A percentile compares a stretch with the other conserved stretches of the same genome.
phyloP scores from a whole-genome alignment of 2,113 vertebrate species.

The Urocynchramus pylzowi region DNA sequence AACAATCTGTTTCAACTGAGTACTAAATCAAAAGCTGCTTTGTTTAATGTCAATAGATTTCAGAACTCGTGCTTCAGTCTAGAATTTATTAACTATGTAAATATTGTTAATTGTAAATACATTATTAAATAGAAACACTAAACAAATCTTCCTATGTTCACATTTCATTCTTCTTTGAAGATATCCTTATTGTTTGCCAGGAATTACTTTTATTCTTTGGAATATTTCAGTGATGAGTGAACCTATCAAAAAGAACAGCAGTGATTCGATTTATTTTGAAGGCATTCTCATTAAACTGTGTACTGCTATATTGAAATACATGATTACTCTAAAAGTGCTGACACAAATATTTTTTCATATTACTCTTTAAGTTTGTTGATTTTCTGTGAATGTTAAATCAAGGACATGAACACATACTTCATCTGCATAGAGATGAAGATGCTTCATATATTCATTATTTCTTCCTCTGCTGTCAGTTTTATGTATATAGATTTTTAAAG shows the following conservation, averaged over 20 bases:
- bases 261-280: constrained; percentile 64
- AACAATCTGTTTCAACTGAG: constrained; percentile 34
- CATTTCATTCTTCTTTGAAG: constrained; percentile 12
- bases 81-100: constrained; percentile 52
- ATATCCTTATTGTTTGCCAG: constrained; percentile 1
- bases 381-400: constrained; percentile 70
- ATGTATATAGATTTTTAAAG: neutral
- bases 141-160: neutral
- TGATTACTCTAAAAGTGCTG: constrained; percentile 67
- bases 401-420: constrained; percentile 43
- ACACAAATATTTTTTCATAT: constrained; percentile 50
- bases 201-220: constrained; percentile 34
- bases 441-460: constrained; percentile 27
- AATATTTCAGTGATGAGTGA: neutral
- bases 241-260: neutral
- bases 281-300: constrained; percentile 60
- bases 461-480: neutral
- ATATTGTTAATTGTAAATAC: constrained; percentile 53
- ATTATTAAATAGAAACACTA: constrained; percentile 49
- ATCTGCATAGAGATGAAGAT: constrained; percentile 59
- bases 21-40: constrained; percentile 36
- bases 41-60: constrained; percentile 41
- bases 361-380: constrained; percentile 61
- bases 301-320: constrained; percentile 49
- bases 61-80: constrained; percentile 12